These are phyloP conservation scores for Delphinus delphis DNA, from an alignment of 2,113 vertebrate species.

Conservation along the genomic window DNA sequence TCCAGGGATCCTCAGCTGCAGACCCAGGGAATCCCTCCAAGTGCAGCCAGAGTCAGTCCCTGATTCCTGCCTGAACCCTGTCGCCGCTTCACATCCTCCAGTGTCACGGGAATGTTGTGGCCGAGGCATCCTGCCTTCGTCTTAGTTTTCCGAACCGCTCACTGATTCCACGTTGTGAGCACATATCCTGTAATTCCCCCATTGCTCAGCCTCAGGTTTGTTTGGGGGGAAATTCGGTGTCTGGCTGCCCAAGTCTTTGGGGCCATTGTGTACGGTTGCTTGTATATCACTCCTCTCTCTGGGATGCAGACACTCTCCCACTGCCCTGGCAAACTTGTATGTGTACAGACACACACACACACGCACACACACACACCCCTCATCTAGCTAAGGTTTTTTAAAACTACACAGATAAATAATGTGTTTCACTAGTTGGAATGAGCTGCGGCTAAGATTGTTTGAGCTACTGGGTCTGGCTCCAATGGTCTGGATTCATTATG, in stretches of 20 bases:
- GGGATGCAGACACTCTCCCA: not conserved
- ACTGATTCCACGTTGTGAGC: not conserved
- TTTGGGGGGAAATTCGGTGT: not conserved
- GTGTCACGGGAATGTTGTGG: not conserved
- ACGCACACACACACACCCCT: not conserved
- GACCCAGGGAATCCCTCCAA: not conserved
- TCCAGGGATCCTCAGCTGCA: not conserved
- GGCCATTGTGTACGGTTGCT: not conserved
- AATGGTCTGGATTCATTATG: not conserved
- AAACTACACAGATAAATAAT: not conserved
- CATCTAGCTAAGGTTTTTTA: not conserved
- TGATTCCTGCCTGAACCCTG: not conserved
- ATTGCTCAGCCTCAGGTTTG: slow-evolving; percentile 41
- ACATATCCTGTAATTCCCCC: not conserved
- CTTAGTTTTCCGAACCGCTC: not conserved
- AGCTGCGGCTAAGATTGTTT: not conserved
- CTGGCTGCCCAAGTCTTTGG: not conserved
- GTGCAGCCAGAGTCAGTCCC: not conserved
- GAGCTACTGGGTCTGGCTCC: not conserved
- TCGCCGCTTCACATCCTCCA: not conserved
- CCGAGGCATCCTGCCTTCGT: not conserved
- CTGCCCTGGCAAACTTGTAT: not conserved
- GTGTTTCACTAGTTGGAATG: not conserved
- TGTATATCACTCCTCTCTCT: not conserved
- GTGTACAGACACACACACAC: not conserved